Conservation (phyloP, 2,888 invertebrate species). For the Hipparchia semele region DNA sequence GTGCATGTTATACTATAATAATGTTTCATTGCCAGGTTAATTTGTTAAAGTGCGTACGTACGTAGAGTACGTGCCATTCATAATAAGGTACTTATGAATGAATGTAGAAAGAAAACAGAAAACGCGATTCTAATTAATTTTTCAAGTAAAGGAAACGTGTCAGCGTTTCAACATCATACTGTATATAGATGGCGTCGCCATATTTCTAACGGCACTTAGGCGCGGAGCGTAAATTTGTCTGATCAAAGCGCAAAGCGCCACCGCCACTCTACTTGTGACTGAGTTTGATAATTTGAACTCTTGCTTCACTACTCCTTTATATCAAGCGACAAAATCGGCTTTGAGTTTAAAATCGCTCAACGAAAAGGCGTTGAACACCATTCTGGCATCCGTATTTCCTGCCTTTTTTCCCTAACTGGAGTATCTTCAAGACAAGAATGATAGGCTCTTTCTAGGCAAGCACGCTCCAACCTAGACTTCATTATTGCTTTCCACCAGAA, state of each 20-base stretch:
- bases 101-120: no score
- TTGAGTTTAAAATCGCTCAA: background rate
- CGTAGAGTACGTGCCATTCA: no score
- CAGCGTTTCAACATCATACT: slow-evolving; percentile 21
- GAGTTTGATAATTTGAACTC: slow-evolving; percentile 39
- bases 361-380: background rate
- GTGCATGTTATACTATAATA: no score
- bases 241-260: slow-evolving; percentile 58
- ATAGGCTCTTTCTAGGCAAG: background rate
- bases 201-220: slow-evolving; percentile 54
- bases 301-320: slow-evolving; percentile 19
- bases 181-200: slow-evolving; percentile 41
- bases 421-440: background rate
- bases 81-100: no score
- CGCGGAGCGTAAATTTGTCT: slow-evolving; percentile 56
- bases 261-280: slow-evolving; percentile 35
- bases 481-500: background rate
- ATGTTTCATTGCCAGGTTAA: background rate
- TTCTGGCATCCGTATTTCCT: no score
- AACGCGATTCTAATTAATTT: no score
- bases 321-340: slow-evolving; percentile 2
- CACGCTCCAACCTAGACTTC: background rate
- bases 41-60: background rate
- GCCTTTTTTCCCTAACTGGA: no score
- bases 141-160: background rate